These are phyloP conservation scores for Meloidogyne hapla DNA, from an alignment of 1,140 invertebrate species.

Conservation along the genomic window DNA sequence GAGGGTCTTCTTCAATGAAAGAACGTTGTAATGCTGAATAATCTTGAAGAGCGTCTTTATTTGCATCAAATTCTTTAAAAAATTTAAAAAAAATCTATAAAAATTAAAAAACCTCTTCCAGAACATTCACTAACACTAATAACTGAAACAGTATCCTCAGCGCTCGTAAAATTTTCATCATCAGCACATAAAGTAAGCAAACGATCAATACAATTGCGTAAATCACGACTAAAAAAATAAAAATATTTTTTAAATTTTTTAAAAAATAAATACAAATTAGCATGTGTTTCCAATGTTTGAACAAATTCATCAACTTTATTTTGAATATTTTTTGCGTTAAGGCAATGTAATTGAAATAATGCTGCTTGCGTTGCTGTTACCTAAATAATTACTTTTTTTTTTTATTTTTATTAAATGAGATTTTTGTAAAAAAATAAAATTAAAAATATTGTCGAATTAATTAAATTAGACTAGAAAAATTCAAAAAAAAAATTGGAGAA, in stretches of 20 bases:
- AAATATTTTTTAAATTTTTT: neutral
- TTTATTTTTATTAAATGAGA: too few relatives aligned
- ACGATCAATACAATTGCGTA: slow-evolving; percentile 41
- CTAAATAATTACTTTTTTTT: slow-evolving; percentile 11
- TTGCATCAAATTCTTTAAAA: slow-evolving; percentile 32
- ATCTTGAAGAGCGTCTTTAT: slow-evolving; percentile 27
- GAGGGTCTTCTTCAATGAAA: slow-evolving; percentile 36
- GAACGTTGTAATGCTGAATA: slow-evolving; percentile 14
- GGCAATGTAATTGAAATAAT: slow-evolving; percentile 41
- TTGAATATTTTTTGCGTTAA: slow-evolving; percentile 41
- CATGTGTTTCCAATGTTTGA: slow-evolving; percentile 37
- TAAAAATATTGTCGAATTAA: too few relatives aligned
- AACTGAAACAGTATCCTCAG: slow-evolving; percentile 35
- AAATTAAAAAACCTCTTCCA: slow-evolving; percentile 17
- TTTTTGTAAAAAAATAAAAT: too few relatives aligned
- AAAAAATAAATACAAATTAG: slow-evolving; percentile 30
- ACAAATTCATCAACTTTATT: slow-evolving; percentile 48
- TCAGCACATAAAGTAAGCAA: slow-evolving; percentile 35
- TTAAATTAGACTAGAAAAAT: too few relatives aligned
- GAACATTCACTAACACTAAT: slow-evolving; percentile 38
- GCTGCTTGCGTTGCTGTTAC: slow-evolving; percentile 32
- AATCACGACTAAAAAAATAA: slow-evolving; percentile 29
- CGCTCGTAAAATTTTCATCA: slow-evolving; percentile 29
- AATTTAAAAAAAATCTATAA: neutral
- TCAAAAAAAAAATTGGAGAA: neutral